A percentile compares a stretch with the other conserved stretches of the same genome.
phyloP scores from a whole-genome alignment of 2,797 vertebrate species.

The Myotis vivesi region DNA sequence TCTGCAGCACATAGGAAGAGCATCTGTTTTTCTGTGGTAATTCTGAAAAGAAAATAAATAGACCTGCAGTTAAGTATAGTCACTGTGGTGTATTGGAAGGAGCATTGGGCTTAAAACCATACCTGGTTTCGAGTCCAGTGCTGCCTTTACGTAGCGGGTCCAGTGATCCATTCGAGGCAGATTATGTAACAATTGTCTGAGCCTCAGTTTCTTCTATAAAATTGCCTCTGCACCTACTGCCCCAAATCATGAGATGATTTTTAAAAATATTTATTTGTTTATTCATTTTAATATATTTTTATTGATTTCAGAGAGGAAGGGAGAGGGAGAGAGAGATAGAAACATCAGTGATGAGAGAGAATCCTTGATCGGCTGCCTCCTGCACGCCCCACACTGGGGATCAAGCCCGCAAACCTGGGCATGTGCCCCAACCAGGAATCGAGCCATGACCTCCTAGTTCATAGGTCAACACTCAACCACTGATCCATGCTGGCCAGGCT shows the following conservation, averaged over 20 bases:
- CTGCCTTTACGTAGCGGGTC: background rate
- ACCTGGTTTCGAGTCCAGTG: background rate
- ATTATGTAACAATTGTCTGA: background rate
- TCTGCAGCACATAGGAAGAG: background rate
- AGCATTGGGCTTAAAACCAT: slow-evolving; percentile 8
- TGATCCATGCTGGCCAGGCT: too few relatives aligned
- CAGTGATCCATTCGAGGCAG: background rate
- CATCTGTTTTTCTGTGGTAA: slow-evolving; percentile 14
- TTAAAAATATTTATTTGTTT: too few relatives aligned
- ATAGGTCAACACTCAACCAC: too few relatives aligned
- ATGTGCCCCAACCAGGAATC: too few relatives aligned
- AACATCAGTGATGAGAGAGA: too few relatives aligned
- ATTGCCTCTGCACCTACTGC: background rate
- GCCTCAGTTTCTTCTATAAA: slow-evolving; percentile 49
- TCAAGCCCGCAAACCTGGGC: too few relatives aligned
- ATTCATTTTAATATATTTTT: too few relatives aligned
- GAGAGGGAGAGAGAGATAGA: too few relatives aligned
- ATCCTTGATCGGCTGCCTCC: too few relatives aligned
- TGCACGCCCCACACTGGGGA: too few relatives aligned
- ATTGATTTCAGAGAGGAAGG: too few relatives aligned
- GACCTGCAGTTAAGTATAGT: background rate
- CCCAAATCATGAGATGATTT: slow-evolving; percentile 17
- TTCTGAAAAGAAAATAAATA: slow-evolving; percentile 40
- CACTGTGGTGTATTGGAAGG: background rate
- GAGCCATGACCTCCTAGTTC: too few relatives aligned